Conservation (phyloP, 2,113 vertebrate species). For the Pteropus alecto region DNA sequence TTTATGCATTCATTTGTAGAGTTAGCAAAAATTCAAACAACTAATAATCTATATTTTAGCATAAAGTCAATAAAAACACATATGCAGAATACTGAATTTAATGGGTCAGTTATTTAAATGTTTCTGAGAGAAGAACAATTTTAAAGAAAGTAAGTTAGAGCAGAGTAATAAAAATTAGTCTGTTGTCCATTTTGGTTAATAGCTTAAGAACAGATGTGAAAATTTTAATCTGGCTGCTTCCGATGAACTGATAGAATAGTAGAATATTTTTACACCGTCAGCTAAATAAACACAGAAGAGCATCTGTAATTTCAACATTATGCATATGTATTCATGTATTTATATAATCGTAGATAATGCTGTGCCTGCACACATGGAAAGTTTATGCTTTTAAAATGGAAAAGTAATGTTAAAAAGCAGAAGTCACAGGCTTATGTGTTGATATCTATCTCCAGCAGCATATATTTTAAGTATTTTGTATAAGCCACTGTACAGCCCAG, state of each 20-base stretch:
- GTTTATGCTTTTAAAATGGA: constrained; percentile 24
- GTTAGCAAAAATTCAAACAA: not conserved
- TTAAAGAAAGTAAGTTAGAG: not conserved
- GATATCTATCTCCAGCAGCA: not conserved
- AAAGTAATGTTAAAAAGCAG: constrained; percentile 20
- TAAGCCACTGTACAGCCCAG: not conserved
- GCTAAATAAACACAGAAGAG: not conserved
- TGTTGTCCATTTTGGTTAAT: not conserved
- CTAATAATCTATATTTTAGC: not conserved
- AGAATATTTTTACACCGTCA: not conserved
- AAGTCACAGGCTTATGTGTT: not conserved
- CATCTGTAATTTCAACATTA: constrained; percentile 7
- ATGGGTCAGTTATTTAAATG: not conserved
- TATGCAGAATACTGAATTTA: not conserved
- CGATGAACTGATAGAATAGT: not conserved
- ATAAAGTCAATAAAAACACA: constrained; percentile 4
- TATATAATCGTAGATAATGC: constrained; percentile 4
- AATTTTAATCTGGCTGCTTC: not conserved
- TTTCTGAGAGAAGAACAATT: not conserved
- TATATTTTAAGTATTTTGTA: not conserved
- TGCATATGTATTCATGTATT: not conserved
- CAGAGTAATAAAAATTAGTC: not conserved
- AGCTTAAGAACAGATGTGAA: not conserved
- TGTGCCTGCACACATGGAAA: constrained; percentile 33
- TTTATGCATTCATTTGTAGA: not conserved